These are phyloP conservation scores for Channa argus DNA, from an alignment of 2,113 vertebrate species.

Conservation along the genomic window DNA sequence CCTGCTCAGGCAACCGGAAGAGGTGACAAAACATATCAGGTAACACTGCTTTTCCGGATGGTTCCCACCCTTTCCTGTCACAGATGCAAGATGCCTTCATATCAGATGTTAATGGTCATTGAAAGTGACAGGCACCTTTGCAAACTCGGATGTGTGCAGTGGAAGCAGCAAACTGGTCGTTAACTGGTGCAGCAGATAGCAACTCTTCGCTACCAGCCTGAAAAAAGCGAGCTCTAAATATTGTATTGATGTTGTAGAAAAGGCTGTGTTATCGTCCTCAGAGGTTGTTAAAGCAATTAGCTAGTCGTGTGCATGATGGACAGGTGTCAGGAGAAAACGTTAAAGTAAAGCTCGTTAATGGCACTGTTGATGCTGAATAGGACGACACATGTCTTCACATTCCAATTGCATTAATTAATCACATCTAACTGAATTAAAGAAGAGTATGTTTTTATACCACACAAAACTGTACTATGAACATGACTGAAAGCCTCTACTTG, in stretches of 20 bases:
- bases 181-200: conserved; percentile 43
- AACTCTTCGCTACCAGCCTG: conserved; percentile 15
- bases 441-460: too few species aligned
- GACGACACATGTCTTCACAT: too few species aligned
- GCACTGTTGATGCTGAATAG: too few species aligned
- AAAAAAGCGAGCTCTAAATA: conserved; percentile 28
- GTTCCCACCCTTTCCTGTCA: conserved; percentile 81
- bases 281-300: conserved; percentile 36
- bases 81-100: conserved; percentile 73
- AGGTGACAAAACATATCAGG: conserved; percentile 87
- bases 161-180: conserved; percentile 24
- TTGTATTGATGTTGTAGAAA: conserved; percentile 15
- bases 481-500: too few species aligned
- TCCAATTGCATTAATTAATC: too few species aligned
- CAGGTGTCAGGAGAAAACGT: conserved; percentile 32
- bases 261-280: background rate
- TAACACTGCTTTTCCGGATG: conserved; percentile 83
- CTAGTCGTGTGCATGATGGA: conserved; percentile 28
- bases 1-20: conserved; percentile 87
- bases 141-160: background rate
- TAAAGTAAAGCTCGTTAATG: too few species aligned
- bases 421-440: too few species aligned
- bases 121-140: conserved; percentile 75
- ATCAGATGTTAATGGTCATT: conserved; percentile 71
- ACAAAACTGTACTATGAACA: too few species aligned